Base-by-base conservation (phyloP, 2,888 invertebrate species). In the Parnassius glacialis region DNA sequence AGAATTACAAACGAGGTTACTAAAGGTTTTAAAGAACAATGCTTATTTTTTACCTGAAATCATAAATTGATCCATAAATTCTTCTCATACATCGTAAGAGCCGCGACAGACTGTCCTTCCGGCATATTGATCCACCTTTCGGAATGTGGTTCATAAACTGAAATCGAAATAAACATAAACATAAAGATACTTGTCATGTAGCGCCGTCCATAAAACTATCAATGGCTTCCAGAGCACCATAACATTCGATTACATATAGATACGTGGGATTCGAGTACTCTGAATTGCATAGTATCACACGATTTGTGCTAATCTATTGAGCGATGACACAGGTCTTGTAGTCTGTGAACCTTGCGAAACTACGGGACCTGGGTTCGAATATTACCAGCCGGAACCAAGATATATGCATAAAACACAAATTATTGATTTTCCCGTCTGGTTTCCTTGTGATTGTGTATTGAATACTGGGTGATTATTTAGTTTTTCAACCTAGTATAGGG, bases 101-200 rank as follows among this genome's bases (percentile, higher is more conserved):
- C 64, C 97, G 89, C 1, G 96, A 95, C 57, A 97, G 88, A 74
- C 94, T 95, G 79, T 97, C 97, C 79, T 97, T 97, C 55, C 95
- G 92, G 75, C 96, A 97, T 76, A 97, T 96, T n/a, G 95, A 94
- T 43, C 95, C 95, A 2, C 95, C 95, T 81, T 96, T 96, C 10
- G 96, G 96, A 76, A 96, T 96, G 81, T 96, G 96, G 80, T 97
- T 97, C 78, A 96, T 94, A 71, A 94, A 96, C 95, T 95, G 86
- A 63, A 93, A 73, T 16, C 50, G 51, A 10, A 60, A 51, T 68
- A 63, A 63, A 68, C 59, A 64, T 64, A 65, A 64, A 70, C 65
- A 68, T 65, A 64, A 69, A 67, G 67, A 64, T 70, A 69, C 58
- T 65, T 69, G 68, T 69, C 60, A 69, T 65, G 70, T 70, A 70